These are phyloP conservation scores for Aphyosemion australe DNA, from an alignment of 2,113 vertebrate genomes.

Conservation along the genomic window DNA sequence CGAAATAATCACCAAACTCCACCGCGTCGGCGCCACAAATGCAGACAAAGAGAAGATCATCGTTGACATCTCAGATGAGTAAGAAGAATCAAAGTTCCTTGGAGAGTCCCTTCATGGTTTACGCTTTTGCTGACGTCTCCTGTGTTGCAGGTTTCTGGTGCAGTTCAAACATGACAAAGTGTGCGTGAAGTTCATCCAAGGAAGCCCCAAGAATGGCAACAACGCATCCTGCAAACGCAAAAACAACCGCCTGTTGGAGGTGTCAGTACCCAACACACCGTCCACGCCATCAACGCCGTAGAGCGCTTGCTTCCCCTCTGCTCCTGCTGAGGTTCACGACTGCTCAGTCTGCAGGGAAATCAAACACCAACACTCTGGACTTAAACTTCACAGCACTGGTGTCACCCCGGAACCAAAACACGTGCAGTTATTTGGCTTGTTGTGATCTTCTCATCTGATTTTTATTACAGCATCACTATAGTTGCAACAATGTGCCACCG, in stretches of 20 bases:
- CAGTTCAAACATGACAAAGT: constrained; percentile 98
- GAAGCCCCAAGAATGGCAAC: constrained; percentile 88
- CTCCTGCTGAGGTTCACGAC: constrained; percentile 19
- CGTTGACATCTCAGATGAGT: constrained; percentile 97
- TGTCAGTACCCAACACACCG: constrained; percentile 83
- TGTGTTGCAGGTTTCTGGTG: constrained; percentile 88
- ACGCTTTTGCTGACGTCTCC: not conserved
- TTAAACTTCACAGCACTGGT: constrained; percentile 22
- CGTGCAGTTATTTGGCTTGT: constrained; percentile 81
- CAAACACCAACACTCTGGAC: constrained; percentile 24
- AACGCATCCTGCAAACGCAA: constrained; percentile 92
- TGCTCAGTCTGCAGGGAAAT: constrained; percentile 59
- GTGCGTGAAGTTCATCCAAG: constrained; percentile 95
- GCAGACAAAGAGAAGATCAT: constrained; percentile 86
- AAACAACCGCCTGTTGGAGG: constrained; percentile 97
- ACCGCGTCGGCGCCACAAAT: constrained; percentile 85
- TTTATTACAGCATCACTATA: constrained; percentile 44
- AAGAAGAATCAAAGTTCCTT: constrained; percentile 48
- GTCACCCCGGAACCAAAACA: constrained; percentile 62
- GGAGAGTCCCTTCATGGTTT: not conserved
- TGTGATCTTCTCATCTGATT: constrained; percentile 61
- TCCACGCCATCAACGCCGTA: constrained; percentile 56
- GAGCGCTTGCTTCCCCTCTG: constrained; percentile 6
- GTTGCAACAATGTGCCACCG: constrained; percentile 31
- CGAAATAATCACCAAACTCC: constrained; percentile 97